Base-by-base conservation (phyloP, 2,113 vertebrate species). In the Puma concolor region DNA sequence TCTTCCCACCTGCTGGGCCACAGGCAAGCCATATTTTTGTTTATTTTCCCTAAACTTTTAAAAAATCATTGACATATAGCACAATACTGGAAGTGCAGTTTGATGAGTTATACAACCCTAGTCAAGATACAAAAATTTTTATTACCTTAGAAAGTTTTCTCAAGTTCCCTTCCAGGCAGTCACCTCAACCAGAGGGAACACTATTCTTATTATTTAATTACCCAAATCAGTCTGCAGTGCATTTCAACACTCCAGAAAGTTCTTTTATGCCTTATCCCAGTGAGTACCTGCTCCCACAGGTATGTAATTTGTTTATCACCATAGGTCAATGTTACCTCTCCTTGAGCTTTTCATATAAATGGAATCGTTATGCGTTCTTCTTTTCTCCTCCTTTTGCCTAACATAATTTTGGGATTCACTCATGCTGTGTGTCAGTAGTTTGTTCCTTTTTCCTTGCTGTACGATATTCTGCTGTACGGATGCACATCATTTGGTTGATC, bases 401-500 rank as follows among this genome's bases (percentile, higher is more conserved):
- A 14, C 4, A 1, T 9, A 5, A 7, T 67, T 29, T 74, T 38
- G 23, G 38, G 7, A 48, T 64, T 60, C 21, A 5, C 31, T 27
- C 10, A 1, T 38, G 4, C 41, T 38, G 0, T 44, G 9, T 7
- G 5, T 52, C 41, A 0, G 14, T 4, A 1, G 6, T 52, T 21
- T 33, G 15, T 14, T 87, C 38, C 14, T 48, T 50, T 50, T 63
- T 57, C 36, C 31, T 88, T 38, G 13, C 36, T 72, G 57, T 27
- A 27, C 7, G 8, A 4, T 81, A 12, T 74, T 86, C 44, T 44
- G 6, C 6, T 33, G 1, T 33, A 5, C 31, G 13, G 19, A 1
- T 54, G 11, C 64, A 38, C 1, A 5, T 67, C 63, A 1, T 0
- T 52, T 19, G 71, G 13, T 31, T 15, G 13, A 23, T 31, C 14